These are phyloP conservation scores for Meriones psammophilus DNA, from an alignment of 2,797 vertebrate species.

Conservation along the genomic window DNA sequence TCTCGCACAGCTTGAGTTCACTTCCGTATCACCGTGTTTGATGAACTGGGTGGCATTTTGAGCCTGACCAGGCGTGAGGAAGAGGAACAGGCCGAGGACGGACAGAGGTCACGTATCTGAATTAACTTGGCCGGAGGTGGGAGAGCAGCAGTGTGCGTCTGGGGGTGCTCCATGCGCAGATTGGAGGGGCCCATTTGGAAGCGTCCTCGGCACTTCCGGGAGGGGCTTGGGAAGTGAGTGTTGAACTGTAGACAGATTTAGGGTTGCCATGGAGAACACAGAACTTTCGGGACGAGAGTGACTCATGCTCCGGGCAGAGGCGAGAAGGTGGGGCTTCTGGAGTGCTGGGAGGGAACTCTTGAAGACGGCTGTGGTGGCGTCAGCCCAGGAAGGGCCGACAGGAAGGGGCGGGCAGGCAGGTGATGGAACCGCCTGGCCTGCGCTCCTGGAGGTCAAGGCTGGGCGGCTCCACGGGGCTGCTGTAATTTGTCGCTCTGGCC, in stretches of 20 bases:
- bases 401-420: not conserved
- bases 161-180: not conserved
- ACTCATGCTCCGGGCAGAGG: not conserved
- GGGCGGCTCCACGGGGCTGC: not conserved
- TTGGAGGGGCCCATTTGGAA: not conserved
- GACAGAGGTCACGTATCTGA: not conserved
- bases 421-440: not conserved
- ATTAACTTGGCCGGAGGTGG: not conserved
- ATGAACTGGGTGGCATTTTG: not conserved
- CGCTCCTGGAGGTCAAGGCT: not conserved
- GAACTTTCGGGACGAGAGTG: not conserved
- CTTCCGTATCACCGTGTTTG: not conserved
- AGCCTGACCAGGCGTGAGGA: slow-evolving; percentile 8
- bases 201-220: not conserved
- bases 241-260: slow-evolving; percentile 6
- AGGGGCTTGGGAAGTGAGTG: not conserved
- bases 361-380: not conserved
- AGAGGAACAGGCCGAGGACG: not conserved
- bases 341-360: slow-evolving; percentile 31
- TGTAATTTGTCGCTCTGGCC: slow-evolving; percentile 45
- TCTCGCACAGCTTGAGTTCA: not conserved
- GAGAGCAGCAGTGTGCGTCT: not conserved
- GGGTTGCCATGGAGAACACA: not conserved
- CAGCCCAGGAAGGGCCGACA: not conserved
- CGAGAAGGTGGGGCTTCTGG: slow-evolving; percentile 13